Base-by-base conservation (phyloP, 1,140 invertebrate genomes). In the Diabrotica virgifera region DNA sequence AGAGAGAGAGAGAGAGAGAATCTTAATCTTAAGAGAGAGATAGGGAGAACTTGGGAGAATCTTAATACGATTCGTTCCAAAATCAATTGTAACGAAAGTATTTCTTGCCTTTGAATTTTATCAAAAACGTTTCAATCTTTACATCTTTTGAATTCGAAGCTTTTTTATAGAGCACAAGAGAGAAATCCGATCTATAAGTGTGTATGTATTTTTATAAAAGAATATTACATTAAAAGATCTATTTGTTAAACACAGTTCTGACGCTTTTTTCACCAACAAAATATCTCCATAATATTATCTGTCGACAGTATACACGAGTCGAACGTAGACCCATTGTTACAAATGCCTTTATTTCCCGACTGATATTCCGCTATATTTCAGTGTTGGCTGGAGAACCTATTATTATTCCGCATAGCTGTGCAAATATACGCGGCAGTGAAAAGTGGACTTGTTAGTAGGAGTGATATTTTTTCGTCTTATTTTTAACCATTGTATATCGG, bases 361-460 rank as follows among this genome's bases (percentile, higher is more conserved):
- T 36, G 53, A 55, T 55, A 55, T 55, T 55, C 35, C 13, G 13
- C 53, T 36, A 36, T 24, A 55, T 55, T 55, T 24, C 53, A 24
- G 35, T 35, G n/a, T 10, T 24, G 53, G 24, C 35, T 9, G 13
- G n/a, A 24, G n/a, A 55, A 36, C 35, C 35, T 36, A 55, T 55
- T 55, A 55, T 55, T 55, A 55, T 55, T 55, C 53, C 12, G 53
- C 53, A 14, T 10, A 14, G 35, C 40, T 46, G 8, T 46, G n/a
- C 40, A 46, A 46, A 46, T 46, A 46, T 46, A 8, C 8, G 40
- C 40, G 40, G 40, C 40, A 24, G 24, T 24, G n/a, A 14, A 14
- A 52, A 11, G n/a, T 6, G 51, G n/a, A 52, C 51, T 52, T 55
- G 53, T 55, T 55, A 55, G 53, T 55, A 55, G 24, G 53, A n/a